These are phyloP conservation scores for Chaetura pelagica DNA, from an alignment of 2,113 vertebrate genomes.

Conservation along the genomic window DNA sequence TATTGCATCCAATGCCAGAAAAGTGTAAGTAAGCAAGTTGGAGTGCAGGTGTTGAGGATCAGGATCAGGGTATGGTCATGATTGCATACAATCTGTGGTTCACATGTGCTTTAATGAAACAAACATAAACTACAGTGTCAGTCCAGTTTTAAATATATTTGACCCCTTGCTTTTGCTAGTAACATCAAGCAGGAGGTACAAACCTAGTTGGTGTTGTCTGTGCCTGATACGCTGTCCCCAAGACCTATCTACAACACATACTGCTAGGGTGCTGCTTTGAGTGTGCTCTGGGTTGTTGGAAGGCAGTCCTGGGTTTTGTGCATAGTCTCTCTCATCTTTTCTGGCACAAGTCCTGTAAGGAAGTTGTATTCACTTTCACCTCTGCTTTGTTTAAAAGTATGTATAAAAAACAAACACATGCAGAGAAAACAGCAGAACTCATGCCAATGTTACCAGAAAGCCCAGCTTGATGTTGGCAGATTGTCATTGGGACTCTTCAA, in stretches of 20 bases:
- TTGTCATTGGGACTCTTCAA: neutral
- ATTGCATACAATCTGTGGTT: neutral
- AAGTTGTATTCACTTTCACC: neutral
- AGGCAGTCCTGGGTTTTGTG: neutral
- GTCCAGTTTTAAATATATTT: neutral
- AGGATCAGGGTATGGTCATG: neutral
- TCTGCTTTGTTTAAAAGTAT: neutral
- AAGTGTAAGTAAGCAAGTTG: neutral
- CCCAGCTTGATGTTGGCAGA: neutral
- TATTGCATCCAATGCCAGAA: accelerated
- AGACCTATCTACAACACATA: neutral
- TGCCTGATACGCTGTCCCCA: neutral
- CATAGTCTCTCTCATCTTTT: no score
- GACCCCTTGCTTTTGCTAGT: neutral
- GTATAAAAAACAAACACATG: neutral
- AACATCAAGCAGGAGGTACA: neutral
- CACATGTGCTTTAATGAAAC: neutral
- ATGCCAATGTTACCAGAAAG: neutral
- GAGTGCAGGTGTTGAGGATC: neutral
- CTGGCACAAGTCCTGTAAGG: neutral
- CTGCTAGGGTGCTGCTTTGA: neutral
- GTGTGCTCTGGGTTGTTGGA: neutral
- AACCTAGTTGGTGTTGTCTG: accelerated
- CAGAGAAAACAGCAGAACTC: neutral
- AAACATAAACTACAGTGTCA: neutral